Percentiles rank a stretch among this genome's conserved stretches.
These are phyloP conservation scores for Agrilus biguttatus DNA, from an alignment of 2,888 invertebrate species.

Conservation along the genomic window DNA sequence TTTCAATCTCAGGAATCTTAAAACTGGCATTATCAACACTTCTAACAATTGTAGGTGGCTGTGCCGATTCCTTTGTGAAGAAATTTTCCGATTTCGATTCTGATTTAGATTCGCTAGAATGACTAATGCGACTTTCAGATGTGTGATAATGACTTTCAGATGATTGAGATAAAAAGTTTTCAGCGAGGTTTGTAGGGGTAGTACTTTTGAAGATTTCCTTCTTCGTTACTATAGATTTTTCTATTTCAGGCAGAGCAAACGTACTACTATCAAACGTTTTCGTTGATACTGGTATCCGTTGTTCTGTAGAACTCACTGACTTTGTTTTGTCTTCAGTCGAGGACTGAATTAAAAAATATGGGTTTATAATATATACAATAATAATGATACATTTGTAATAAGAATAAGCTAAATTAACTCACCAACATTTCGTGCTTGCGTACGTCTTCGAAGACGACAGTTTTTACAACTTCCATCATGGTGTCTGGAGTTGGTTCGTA, in stretches of 20 bases:
- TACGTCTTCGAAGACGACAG: constrained; percentile 46
- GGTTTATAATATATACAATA: not conserved
- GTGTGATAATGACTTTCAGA: no score
- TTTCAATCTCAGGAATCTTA: no score
- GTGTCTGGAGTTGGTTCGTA: constrained; percentile 54
- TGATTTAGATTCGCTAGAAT: no score
- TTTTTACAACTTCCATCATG: constrained; percentile 52
- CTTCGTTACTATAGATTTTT: no score
- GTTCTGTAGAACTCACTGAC: constrained; percentile 11
- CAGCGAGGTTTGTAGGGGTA: no score
- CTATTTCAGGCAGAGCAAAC: not conserved
- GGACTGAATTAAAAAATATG: constrained; percentile 8
- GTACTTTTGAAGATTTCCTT: no score
- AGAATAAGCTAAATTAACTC: constrained; percentile 13
- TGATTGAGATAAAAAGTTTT: no score
- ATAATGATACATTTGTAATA: constrained; percentile 1
- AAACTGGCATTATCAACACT: no score
- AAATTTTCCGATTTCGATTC: no score
- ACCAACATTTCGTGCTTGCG: constrained; percentile 32
- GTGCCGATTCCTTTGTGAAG: no score
- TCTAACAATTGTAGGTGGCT: no score
- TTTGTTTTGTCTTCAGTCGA: constrained; percentile 14
- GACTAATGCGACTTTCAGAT: no score
- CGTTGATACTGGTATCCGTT: constrained; percentile 4
- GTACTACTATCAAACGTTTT: not conserved